phyloP scores from a whole-genome alignment of 2,888 invertebrate species.

The Rhamnusium bicolor region DNA sequence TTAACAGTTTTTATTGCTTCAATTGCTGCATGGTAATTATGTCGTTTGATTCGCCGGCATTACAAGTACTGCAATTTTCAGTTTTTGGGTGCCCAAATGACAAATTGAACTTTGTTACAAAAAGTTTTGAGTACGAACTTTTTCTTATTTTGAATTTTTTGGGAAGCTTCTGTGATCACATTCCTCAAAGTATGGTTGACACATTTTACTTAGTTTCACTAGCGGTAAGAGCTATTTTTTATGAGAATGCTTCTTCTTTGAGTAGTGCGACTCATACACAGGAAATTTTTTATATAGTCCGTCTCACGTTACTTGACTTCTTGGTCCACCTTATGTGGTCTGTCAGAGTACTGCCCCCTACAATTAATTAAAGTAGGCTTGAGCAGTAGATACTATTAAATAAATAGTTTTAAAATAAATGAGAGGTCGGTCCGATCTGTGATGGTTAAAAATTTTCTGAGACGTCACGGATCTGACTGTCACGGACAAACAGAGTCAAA shows the following conservation, averaged over 20 bases:
- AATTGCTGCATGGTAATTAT: neutral
- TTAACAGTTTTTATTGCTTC: neutral
- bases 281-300: neutral
- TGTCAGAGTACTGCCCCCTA: no score
- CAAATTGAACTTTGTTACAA: neutral
- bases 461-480: no score
- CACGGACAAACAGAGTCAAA: no score
- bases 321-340: no score
- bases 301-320: no score
- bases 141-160: neutral
- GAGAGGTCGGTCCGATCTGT: no score
- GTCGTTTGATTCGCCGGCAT: neutral
- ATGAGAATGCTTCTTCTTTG: constrained; percentile 34
- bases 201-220: constrained; percentile 34
- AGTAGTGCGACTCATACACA: constrained; percentile 40
- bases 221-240: constrained; percentile 40
- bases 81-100: neutral
- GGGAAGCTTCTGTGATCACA: neutral
- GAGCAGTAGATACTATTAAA: no score
- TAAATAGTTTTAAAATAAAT: no score
- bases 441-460: no score
- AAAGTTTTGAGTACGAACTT: neutral
- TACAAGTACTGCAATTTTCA: neutral
- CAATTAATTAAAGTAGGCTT: no score
- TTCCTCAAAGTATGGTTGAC: constrained; percentile 25